Evolutionary conservation across 2,888 invertebrate genomes (phyloP).

Genomic region (Palloptera scutellata): DNA sequence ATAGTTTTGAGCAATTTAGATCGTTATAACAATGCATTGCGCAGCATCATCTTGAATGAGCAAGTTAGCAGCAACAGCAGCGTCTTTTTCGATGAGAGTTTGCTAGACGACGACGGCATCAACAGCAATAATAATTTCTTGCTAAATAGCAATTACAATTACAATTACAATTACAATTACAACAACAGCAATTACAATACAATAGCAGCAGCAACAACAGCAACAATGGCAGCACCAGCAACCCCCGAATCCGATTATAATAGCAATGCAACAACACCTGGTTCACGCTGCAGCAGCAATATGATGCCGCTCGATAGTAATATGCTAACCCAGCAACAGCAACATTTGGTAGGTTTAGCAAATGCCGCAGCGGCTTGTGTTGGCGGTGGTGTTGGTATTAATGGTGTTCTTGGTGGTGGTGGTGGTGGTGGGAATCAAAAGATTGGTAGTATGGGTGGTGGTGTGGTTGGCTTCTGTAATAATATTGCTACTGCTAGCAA

Average conservation of each 20-base stretch:
- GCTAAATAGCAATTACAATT: slow-evolving; percentile 37
- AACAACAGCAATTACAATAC: slow-evolving; percentile 39
- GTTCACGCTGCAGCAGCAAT: slow-evolving; percentile 46
- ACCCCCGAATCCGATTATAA: slow-evolving; percentile 64
- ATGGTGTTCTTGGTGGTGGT: slow-evolving; percentile 50
- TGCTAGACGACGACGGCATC: slow-evolving; percentile 41
- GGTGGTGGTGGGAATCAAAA: slow-evolving; percentile 45
- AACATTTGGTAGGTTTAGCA: slow-evolving; percentile 51
- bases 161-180: slow-evolving; percentile 44
- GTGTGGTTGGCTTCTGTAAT: slow-evolving; percentile 48
- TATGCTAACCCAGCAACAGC: slow-evolving; percentile 44
- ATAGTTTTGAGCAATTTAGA: slow-evolving; percentile 64
- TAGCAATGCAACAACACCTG: slow-evolving; percentile 63
- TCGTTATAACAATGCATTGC: slow-evolving; percentile 63
- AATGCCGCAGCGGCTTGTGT: slow-evolving; percentile 41
- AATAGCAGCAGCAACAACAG: slow-evolving; percentile 29
- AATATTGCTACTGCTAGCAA: slow-evolving; percentile 40
- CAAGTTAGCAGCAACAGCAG: slow-evolving; percentile 57
- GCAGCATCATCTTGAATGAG: slow-evolving; percentile 63
- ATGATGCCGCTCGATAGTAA: slow-evolving; percentile 42
- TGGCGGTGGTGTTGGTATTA: slow-evolving; percentile 51
- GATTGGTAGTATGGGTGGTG: slow-evolving; percentile 41
- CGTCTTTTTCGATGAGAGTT: slow-evolving; percentile 52
- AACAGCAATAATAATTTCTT: slow-evolving; percentile 44
- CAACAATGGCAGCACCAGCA: slow-evolving; percentile 46